A percentile compares a stretch with the other conserved stretches of the same genome.
Conservation (phyloP, 2,888 invertebrate genomes). For the Pomacea canaliculata region DNA sequence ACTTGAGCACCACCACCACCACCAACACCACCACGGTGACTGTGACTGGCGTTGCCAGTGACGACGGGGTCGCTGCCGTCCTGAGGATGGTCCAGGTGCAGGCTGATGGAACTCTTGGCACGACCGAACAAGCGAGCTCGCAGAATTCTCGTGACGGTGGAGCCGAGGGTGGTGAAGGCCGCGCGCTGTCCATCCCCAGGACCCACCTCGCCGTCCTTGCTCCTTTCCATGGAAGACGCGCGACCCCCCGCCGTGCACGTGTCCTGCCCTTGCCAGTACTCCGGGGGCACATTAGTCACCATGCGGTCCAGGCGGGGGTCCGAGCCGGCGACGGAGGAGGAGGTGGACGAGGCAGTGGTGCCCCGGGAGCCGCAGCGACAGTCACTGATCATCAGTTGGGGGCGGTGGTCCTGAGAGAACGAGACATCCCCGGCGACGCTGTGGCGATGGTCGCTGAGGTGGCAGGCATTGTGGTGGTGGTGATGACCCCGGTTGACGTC, state of each 20-base stretch:
- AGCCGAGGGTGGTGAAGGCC: constrained; percentile 23
- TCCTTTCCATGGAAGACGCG: background rate
- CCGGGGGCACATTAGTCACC: background rate
- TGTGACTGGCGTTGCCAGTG: background rate
- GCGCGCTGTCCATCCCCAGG: background rate
- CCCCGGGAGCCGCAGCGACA: too few relatives aligned
- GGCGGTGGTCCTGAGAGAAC: constrained; percentile 4
- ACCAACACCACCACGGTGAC: background rate
- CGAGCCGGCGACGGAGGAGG: background rate
- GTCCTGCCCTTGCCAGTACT: constrained; percentile 7
- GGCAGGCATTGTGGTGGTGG: too few relatives aligned
- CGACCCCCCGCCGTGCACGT: background rate
- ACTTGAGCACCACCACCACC: background rate
- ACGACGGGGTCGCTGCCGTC: background rate
- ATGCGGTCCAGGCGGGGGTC: background rate
- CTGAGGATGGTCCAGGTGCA: constrained; percentile 16
- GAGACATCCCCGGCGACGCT: constrained; percentile 15
- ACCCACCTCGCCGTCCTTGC: background rate
- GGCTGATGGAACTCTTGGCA: constrained; percentile 34
- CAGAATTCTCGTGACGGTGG: constrained; percentile 32
- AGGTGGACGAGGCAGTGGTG: background rate
- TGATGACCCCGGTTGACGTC: too few relatives aligned
- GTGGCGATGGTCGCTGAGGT: constrained; percentile 1
- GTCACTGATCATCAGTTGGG: too few relatives aligned
- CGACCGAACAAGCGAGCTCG: constrained; percentile 30